Percentiles rank a stretch among this genome's conserved stretches.
Conservation (phyloP, 2,797 vertebrate species). For the Caiman crocodilus region DNA sequence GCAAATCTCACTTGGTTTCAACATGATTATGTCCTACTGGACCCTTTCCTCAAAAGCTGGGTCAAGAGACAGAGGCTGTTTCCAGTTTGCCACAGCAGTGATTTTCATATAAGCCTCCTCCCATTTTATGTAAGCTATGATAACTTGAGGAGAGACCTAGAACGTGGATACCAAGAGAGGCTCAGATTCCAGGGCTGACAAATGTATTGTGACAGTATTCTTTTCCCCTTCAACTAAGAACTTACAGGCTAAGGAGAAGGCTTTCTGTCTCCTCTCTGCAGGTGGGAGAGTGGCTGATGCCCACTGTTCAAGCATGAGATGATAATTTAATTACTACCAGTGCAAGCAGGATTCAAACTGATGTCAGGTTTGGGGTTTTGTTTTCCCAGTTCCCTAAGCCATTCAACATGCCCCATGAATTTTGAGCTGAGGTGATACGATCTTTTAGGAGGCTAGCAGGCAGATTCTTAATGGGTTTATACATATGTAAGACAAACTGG, state of each 20-base stretch:
- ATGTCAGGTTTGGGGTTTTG: not conserved
- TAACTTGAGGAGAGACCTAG: not conserved
- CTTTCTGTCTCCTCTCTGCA: not conserved
- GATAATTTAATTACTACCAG: not conserved
- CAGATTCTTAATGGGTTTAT: not conserved
- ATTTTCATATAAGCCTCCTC: not conserved
- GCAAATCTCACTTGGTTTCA: slow-evolving; percentile 15
- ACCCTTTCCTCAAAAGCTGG: not conserved
- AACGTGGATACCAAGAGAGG: not conserved
- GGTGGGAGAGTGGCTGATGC: not conserved
- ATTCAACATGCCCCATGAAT: not conserved
- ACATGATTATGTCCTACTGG: not conserved
- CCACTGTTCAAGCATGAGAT: not conserved
- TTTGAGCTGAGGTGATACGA: not conserved
- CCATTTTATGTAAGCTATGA: not conserved
- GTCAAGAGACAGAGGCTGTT: not conserved
- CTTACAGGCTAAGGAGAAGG: not conserved
- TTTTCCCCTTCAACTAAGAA: not conserved
- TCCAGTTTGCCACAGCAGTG: not conserved
- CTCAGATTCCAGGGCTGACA: not conserved
- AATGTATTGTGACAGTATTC: not conserved
- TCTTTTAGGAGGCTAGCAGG: not conserved
- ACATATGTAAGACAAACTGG: too few relatives aligned
- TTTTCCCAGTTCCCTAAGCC: not conserved
- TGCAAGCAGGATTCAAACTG: not conserved